Base-by-base conservation (phyloP, 1,140 invertebrate species). In the Probaryconus sp. region DNA sequence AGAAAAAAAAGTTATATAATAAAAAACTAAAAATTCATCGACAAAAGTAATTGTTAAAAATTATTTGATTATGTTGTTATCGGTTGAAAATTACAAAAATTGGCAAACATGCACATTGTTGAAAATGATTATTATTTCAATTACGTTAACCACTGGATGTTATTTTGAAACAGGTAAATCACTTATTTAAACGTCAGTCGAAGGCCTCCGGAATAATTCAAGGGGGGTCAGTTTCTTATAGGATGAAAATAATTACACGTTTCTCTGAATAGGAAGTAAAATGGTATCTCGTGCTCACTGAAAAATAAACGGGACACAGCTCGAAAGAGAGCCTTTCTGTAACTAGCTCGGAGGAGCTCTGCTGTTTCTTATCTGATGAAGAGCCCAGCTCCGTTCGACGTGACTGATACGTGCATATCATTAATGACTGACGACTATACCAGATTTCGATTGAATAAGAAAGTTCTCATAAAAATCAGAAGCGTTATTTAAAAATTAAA, bases 211-310 rank as follows among this genome's bases (percentile, higher is more conserved):
- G 55, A 60, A 61, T 60, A 55, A 37, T 45, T 60, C 43, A 55
- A 45, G 37, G 55, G 55, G 43, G 61, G 42, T 64, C 56, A 61
- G 55, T 61, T 60, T 48, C 26, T 70, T 65, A 50, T 67, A 55
- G 45, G 63, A 63, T 42, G 42, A 9, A 47, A 68, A 51, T 76
- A 76, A 76, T 76, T 68, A 68, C 40, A 70, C 56, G 73, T 71
- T 75, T 42, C 43, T 75, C 56, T 71, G 61, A 45, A 76, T 68
- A 68, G 63, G 63, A 71, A 63, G 56, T 56, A 63, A 60, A 64
- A 71, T 63, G 67, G 37, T 68, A 68, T 68, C 50, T 64, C 10
- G 35, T 20, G 61, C 56, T 70, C 67, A 68, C 67, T 76, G 73
- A 76, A 71, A 71, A 76, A 67, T 76, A 67, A 76, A 71, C 53